These are phyloP conservation scores for Carterocephalus palaemon DNA, from an alignment of 2,888 invertebrate genomes.

Conservation along the genomic window DNA sequence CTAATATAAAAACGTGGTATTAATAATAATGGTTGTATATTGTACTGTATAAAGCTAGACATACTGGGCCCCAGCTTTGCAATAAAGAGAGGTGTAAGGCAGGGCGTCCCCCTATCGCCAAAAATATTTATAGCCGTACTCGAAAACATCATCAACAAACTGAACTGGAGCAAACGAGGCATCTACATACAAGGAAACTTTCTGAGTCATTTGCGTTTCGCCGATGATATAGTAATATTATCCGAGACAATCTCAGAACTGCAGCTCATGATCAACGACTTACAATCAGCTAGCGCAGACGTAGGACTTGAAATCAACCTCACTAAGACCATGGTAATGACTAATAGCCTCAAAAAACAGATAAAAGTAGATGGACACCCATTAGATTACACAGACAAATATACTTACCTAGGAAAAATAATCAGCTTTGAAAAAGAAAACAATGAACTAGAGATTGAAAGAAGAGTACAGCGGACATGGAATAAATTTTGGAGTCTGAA, in stretches of 20 bases:
- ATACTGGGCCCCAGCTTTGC: neutral
- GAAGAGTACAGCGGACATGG: neutral
- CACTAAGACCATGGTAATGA: neutral
- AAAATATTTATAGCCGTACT: no score
- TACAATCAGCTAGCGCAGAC: neutral
- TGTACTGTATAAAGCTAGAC: neutral
- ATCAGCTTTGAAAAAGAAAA: neutral
- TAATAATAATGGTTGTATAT: no score
- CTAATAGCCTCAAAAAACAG: neutral
- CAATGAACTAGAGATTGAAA: no score
- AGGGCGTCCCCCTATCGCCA: neutral
- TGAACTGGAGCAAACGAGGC: neutral
- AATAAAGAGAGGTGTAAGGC: neutral
- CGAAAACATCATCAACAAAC: neutral
- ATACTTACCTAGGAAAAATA: neutral
- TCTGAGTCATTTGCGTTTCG: no score
- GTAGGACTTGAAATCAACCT: neutral
- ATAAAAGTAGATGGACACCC: neutral
- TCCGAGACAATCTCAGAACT: neutral
- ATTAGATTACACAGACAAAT: neutral
- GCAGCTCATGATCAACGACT: neutral
- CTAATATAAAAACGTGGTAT: no score
- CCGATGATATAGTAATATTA: neutral
- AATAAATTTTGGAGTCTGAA: neutral
- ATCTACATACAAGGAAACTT: no score